Conservation (phyloP, 23 tunicate genomes). For the Oikopleura dioica region DNA sequence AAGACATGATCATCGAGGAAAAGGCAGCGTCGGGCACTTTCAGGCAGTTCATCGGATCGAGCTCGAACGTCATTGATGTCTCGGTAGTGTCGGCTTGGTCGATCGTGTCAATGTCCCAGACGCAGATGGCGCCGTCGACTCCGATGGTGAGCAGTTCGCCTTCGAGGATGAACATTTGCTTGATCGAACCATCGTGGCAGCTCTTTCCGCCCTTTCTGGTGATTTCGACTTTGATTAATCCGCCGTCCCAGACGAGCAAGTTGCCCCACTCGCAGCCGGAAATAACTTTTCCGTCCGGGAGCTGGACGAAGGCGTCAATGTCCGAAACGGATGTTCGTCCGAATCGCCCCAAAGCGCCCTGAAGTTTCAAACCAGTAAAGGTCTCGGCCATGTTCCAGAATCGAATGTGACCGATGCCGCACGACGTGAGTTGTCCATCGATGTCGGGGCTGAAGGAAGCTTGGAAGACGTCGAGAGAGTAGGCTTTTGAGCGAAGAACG, state of each 20-base stretch:
- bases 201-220: slow-evolving; percentile 45
- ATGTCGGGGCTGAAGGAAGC: slow-evolving; percentile 87
- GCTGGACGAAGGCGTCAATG: slow-evolving; percentile 79
- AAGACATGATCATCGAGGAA: slow-evolving; percentile 52
- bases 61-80: slow-evolving; percentile 40
- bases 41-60: slow-evolving; percentile 90
- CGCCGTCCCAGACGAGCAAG: slow-evolving; percentile 95
- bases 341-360: slow-evolving; percentile 86
- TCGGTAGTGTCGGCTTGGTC: slow-evolving; percentile 79
- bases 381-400: slow-evolving; percentile 99
- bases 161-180: slow-evolving; percentile 70
- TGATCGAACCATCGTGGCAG: slow-evolving; percentile 71
- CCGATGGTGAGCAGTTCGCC: slow-evolving; percentile 91
- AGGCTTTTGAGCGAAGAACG: slow-evolving; percentile 83
- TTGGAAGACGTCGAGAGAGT: slow-evolving; percentile 76
- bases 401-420: slow-evolving; percentile 88
- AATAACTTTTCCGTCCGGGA: slow-evolving; percentile 90
- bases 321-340: slow-evolving; percentile 77
- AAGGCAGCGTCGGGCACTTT: slow-evolving; percentile 53
- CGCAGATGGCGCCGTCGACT: slow-evolving; percentile 70
- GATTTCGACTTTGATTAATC: slow-evolving; percentile 87
- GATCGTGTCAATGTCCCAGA: slow-evolving; percentile 95
- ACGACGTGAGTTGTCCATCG: slow-evolving; percentile 57
- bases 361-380: slow-evolving; percentile 77
- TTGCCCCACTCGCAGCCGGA: slow-evolving; percentile 96